Evolutionary conservation across 1,140 invertebrate genomes (phyloP).

Genomic region (Pseudomyrmex cubaensis): DNA sequence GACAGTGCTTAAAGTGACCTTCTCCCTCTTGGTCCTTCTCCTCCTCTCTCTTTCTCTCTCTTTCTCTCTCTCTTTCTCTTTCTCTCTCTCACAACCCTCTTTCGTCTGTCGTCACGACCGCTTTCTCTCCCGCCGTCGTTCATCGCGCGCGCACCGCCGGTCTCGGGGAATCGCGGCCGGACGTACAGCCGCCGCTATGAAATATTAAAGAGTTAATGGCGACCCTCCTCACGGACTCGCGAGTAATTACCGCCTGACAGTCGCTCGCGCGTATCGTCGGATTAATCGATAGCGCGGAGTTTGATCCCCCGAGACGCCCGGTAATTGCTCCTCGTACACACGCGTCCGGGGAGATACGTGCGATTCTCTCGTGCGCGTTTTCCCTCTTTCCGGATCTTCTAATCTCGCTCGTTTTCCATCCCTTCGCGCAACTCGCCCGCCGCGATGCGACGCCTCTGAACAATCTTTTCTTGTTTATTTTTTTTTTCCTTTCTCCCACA

Average conservation of each 20-base stretch:
- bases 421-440: background rate
- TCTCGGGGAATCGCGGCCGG: constrained; percentile 52
- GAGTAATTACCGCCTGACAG: constrained; percentile 25
- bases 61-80: background rate
- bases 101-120: constrained; percentile 30
- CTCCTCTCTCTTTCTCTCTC: background rate
- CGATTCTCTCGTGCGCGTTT: constrained; percentile 20
- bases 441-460: constrained; percentile 6
- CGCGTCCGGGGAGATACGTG: constrained; percentile 15
- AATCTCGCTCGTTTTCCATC: constrained; percentile 15
- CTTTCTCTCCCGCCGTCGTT: constrained; percentile 46
- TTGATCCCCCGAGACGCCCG: constrained; percentile 36
- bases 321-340: constrained; percentile 19
- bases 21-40: constrained; percentile 15
- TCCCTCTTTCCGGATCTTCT: background rate
- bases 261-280: constrained; percentile 19
- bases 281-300: constrained; percentile 60
- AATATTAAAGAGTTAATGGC: constrained; percentile 66
- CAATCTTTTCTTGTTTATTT: constrained; percentile 9
- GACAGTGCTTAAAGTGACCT: constrained; percentile 80
- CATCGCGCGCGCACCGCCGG: constrained; percentile 12
- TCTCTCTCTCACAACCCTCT: background rate
- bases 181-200: constrained; percentile 51
- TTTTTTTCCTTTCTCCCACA: background rate
- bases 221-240: constrained; percentile 36